These are phyloP conservation scores for Drosophila stalkeri DNA, from an alignment of 2,888 invertebrate species.

Conservation along the genomic window DNA sequence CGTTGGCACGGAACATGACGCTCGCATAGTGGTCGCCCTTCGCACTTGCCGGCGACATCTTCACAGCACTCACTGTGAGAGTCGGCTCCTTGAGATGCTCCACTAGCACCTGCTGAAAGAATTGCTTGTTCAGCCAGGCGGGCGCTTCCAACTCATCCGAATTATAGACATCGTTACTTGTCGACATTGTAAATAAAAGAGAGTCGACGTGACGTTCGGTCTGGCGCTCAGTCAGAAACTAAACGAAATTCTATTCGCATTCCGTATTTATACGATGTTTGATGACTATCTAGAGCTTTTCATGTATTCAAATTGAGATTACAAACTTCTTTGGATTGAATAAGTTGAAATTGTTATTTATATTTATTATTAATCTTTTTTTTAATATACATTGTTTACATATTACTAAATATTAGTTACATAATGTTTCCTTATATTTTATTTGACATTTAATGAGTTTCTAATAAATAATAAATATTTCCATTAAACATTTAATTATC, in stretches of 20 bases:
- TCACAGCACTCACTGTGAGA: not conserved
- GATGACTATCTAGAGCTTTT: not conserved
- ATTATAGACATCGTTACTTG: not conserved
- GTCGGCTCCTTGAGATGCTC: not conserved
- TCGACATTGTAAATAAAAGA: not conserved
- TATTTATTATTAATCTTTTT: not conserved
- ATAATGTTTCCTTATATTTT: no score
- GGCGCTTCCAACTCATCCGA: conserved; percentile 3
- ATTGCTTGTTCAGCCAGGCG: not conserved
- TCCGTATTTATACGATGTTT: not conserved
- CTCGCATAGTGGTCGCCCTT: conserved; percentile 5
- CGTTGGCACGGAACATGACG: conserved; percentile 4
- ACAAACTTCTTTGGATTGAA: not conserved
- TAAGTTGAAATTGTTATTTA: not conserved
- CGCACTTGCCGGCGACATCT: not conserved
- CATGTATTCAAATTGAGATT: not conserved
- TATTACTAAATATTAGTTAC: no score
- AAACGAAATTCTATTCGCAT: not conserved
- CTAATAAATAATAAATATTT: not conserved
- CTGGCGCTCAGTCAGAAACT: not conserved
- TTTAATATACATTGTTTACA: not conserved
- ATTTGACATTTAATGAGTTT: not conserved
- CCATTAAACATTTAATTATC: not conserved
- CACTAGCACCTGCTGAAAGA: conserved; percentile 1
- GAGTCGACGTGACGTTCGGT: not conserved